Evolutionary conservation across 2,888 invertebrate species (phyloP), one percentile per base, ranked within the genome.

Genomic region (Eumacrocentrus americanus): DNA sequence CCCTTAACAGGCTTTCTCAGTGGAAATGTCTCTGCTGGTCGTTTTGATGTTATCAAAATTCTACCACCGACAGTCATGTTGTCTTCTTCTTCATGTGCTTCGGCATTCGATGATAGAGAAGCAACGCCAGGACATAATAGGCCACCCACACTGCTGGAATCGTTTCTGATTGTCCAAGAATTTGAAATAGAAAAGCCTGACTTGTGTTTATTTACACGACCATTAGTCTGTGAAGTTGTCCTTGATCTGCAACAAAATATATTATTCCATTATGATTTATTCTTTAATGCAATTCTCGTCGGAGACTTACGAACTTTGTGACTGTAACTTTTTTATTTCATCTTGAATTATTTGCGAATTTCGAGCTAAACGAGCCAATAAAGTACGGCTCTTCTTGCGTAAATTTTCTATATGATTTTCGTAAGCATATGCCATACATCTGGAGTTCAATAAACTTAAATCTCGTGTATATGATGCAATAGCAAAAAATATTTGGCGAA

Each of bases 1-100:
- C 66, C 75, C 52, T 70, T 73, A 2, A 74, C 67, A 7, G 74
- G 72, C 48, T 69, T 72, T 23, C 73, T 70, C 3, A 44, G 51
- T 0, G 63, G 38, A 0, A 61, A 12, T 38, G 56, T 42, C 22
- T 66, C 59, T 1, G 51, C 46, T 18, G 58, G 59, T 11, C 70
- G 70, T 16, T 71, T 73, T 1, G 76, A 75, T 12, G 70, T 63
- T 53, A 73, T 58, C 11, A 70, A 34, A 7, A 72, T 58, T 62
- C 66, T 74, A 52, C 65, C 68, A 29, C 64, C 42, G 1, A 60
- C 52, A 14, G 40, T 59, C 63, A 68, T 67, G n/a, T 66, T 58
- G 20, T 60, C 48, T 40, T 44, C 44, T 44, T 51, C 57, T 42
- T 52, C n/a, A 16, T 38, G n/a, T n/a, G n/a, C n/a, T 38, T 14